A percentile compares a stretch with the other conserved stretches of the same genome.
Conservation (phyloP, 2,113 vertebrate genomes). For the Odocoileus virginianus region DNA sequence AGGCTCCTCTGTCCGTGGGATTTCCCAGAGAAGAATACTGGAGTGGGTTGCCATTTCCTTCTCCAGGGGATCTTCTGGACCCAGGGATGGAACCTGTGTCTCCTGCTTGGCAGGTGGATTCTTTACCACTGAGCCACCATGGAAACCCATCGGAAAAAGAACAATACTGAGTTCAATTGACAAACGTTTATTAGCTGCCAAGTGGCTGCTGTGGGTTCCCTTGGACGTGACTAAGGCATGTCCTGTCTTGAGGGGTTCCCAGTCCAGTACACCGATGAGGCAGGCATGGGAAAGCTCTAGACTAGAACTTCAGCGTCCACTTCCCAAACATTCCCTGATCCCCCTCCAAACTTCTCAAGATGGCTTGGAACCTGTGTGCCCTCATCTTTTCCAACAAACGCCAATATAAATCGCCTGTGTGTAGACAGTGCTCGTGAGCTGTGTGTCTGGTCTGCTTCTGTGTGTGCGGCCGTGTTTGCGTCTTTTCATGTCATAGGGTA, state of each 20-base stretch:
- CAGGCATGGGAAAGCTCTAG: fast-evolving
- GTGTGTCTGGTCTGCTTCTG: not conserved
- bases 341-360: not conserved
- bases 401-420: fast-evolving
- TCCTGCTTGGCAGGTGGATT: not conserved
- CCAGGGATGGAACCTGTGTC: not conserved
- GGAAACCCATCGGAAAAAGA: not conserved
- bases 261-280: fast-evolving
- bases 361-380: not conserved
- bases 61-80: not conserved
- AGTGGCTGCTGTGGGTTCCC: not conserved
- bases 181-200: too few relatives aligned
- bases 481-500: not conserved
- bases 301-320: fast-evolving
- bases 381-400: not conserved
- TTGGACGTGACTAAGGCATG: not conserved
- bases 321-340: not conserved
- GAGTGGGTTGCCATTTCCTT: not conserved
- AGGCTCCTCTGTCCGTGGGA: not conserved
- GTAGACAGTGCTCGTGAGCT: not conserved
- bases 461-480: not conserved
- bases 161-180: fast-evolving
- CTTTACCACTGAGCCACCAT: not conserved
- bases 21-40: not conserved
- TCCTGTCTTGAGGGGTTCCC: not conserved